Conservation (phyloP, 1,140 invertebrate species). For the Neodiprion pinetum region DNA sequence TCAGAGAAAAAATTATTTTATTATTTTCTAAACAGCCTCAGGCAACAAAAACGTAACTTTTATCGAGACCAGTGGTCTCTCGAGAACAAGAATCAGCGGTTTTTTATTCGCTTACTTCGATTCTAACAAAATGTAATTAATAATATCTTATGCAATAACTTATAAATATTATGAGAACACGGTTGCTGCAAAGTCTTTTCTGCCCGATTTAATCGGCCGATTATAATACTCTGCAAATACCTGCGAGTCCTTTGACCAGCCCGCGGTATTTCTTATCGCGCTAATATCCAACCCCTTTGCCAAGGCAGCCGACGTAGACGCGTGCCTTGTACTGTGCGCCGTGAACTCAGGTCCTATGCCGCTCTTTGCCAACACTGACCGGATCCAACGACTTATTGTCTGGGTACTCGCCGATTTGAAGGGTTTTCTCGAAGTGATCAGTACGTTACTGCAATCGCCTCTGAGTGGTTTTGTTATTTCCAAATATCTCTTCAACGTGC, state of each 20-base stretch:
- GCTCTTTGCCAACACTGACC: not conserved
- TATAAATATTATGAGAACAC: not conserved
- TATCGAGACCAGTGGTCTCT: not conserved
- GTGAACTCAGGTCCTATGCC: not conserved
- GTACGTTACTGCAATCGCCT: conserved; percentile 13
- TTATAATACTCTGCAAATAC: conserved; percentile 16
- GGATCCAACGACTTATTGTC: conserved; percentile 19
- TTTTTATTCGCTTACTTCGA: not conserved
- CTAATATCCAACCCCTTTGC: conserved; percentile 2
- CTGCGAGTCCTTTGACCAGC: conserved; percentile 7
- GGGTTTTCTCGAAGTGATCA: conserved; percentile 20
- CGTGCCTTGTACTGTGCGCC: conserved; percentile 11
- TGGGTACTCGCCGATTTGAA: conserved; percentile 15
- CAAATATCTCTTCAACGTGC: conserved; percentile 18
- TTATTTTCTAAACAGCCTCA: not conserved
- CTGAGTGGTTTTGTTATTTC: conserved; percentile 19
- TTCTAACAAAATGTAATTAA: not conserved
- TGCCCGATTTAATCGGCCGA: conserved; percentile 15
- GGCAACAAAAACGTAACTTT: conserved; percentile 15
- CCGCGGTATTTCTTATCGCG: not conserved
- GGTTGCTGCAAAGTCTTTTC: conserved; percentile 4
- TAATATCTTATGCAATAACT: not conserved
- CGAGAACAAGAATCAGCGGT: not conserved
- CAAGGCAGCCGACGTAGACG: conserved; percentile 16
- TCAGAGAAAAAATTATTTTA: conserved; percentile 10